Evolutionary conservation across 2,113 vertebrate species (phyloP), one percentile per base, ranked within the genome.

Genomic region (Lepus timidus): DNA sequence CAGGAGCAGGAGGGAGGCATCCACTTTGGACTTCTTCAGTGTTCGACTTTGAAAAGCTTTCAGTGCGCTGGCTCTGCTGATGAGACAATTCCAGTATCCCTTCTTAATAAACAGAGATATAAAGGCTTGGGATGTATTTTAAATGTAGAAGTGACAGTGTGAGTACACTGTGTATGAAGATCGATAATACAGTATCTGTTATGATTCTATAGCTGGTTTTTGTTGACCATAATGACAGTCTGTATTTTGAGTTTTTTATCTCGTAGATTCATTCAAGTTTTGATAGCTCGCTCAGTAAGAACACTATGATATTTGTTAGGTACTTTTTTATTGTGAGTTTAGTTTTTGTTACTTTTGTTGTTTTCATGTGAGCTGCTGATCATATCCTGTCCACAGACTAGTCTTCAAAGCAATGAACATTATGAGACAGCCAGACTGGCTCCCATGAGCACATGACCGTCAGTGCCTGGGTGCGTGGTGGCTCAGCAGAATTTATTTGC

Each of bases 11-110:
- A 1, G 19, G 67, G 39, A 86, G 25, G 52, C 44, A 51, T 9
- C 25, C 3, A 31, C 11, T 3, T 64, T 0, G 52, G 9, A 89
- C 95, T 97, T 97, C 75, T 95, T 97, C 93, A 88, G 75, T 68
- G 25, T 85, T 96, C 95, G 97, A 98, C 96, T 96, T 97, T 97
- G 95, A 95, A 95, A 92, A 94, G 68, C 86, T 93, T 64, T 86
- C 73, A 76, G 52, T 96, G 96, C 55, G 71, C 87, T 61, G 44
- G 61, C 52, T 20, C 49, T 92, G 80, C 92, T 93, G 55, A 61
- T 87, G 44, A 44, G 44, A 44, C 44, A 44, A 44, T 44, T 44
- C 44, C 44, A 44, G 44, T 44, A 44, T 6, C 44, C 6, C 44
- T 44, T 44, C 44, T 44, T 44, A 9, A 44, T 6, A 44, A 44